phyloP scores from a whole-genome alignment of 35 echinoderm and acorn worm species.

The Ophioderma brevispina region DNA sequence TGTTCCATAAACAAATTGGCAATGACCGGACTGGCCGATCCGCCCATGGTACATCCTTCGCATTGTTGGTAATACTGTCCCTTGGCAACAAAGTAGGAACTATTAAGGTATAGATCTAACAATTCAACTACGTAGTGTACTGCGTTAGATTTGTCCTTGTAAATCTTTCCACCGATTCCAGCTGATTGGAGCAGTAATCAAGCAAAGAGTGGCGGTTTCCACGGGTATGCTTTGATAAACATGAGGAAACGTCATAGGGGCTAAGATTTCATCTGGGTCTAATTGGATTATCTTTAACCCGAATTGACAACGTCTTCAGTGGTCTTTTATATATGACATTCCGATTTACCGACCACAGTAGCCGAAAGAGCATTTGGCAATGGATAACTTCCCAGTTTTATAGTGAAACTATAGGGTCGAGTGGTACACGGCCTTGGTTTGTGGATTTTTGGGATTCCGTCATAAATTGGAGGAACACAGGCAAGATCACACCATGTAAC shows the following conservation, averaged over 20 bases:
- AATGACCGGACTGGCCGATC: background rate
- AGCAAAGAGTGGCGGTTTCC: background rate
- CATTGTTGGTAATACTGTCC: background rate
- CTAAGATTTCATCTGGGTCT: background rate
- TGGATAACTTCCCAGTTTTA: too few species aligned
- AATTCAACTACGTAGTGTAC: background rate
- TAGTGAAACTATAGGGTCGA: too few species aligned
- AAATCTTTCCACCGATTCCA: background rate
- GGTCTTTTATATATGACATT: too few species aligned
- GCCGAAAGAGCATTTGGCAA: too few species aligned
- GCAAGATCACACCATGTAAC: too few species aligned
- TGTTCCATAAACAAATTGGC: conserved; percentile 10
- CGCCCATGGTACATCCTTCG: background rate
- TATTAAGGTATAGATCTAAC: background rate
- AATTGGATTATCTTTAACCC: background rate
- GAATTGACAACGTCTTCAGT: background rate
- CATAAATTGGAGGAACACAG: too few species aligned
- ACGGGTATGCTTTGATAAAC: background rate
- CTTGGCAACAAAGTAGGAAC: background rate
- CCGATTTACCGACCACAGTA: too few species aligned
- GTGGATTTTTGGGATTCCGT: too few species aligned
- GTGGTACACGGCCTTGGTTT: too few species aligned
- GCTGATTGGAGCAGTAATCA: background rate
- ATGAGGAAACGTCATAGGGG: background rate
- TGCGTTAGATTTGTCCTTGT: background rate